phyloP scores from a whole-genome alignment of 2,113 vertebrate genomes.

The Pyxicephalus adspersus region DNA sequence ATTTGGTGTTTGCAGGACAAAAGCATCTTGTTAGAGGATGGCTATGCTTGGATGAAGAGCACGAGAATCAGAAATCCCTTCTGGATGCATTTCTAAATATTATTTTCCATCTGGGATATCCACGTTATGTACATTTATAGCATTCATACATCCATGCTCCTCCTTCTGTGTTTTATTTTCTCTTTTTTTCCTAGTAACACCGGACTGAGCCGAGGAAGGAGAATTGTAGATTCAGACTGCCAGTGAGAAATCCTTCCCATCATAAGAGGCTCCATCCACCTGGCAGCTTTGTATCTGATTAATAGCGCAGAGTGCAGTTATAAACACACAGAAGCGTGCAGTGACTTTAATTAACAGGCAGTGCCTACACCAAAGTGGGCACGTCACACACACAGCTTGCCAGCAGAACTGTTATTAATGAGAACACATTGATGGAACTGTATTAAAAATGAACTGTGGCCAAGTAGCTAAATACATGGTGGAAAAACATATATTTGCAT shows the following conservation, averaged over 20 bases:
- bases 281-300: neutral
- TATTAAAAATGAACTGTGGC: too few relatives aligned
- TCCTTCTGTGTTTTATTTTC: neutral
- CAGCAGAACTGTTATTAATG: neutral
- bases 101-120: neutral
- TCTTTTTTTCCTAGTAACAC: neutral
- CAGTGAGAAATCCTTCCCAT: slow-evolving; percentile 9
- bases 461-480: too few relatives aligned
- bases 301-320: neutral
- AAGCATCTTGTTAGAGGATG: too few relatives aligned
- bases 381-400: neutral
- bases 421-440: slow-evolving; percentile 10
- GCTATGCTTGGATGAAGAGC: too few relatives aligned
- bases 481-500: too few relatives aligned
- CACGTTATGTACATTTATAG: too few relatives aligned
- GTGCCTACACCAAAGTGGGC: neutral
- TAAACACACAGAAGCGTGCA: neutral
- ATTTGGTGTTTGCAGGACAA: too few relatives aligned
- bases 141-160: neutral
- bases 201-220: slow-evolving; percentile 45
- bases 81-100: neutral
- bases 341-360: neutral
- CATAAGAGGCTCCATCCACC: neutral
- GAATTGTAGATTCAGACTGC: neutral
- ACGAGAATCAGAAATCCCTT: neutral